Conservation (phyloP, 2,113 vertebrate genomes). For the Paraplagusia blochii region DNA sequence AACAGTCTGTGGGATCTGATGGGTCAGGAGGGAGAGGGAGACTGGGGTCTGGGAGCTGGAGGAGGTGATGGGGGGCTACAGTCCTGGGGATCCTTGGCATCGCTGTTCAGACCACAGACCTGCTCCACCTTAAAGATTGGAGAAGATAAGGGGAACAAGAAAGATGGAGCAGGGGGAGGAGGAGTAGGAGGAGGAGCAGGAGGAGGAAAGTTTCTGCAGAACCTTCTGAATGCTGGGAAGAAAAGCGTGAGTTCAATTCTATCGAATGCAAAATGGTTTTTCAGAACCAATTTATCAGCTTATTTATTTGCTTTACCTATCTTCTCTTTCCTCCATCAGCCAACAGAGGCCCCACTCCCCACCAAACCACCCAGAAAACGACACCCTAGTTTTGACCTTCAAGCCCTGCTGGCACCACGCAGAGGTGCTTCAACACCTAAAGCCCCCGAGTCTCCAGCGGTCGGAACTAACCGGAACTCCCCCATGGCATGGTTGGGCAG, state of each 20-base stretch:
- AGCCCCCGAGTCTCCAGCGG: constrained; percentile 48
- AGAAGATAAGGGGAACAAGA: constrained; percentile 70
- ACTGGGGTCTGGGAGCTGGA: constrained; percentile 65
- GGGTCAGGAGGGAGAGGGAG: constrained; percentile 66
- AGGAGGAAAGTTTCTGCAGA: constrained; percentile 78
- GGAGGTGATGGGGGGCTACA: constrained; percentile 68
- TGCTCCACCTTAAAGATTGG: constrained; percentile 78
- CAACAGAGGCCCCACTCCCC: constrained; percentile 61
- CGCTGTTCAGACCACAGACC: constrained; percentile 75
- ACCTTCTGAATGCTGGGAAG: constrained; percentile 75
- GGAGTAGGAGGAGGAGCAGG: constrained; percentile 24
- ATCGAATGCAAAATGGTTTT: neutral
- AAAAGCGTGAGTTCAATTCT: constrained; percentile 70
- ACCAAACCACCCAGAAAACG: constrained; percentile 75
- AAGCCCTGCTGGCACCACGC: constrained; percentile 75
- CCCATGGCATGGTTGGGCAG: constrained; percentile 78
- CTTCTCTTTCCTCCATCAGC: constrained; percentile 35
- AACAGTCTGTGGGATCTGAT: constrained; percentile 71
- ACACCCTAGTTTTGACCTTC: constrained; percentile 81
- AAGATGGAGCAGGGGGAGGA: constrained; percentile 47
- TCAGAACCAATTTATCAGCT: neutral
- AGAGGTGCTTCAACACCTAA: constrained; percentile 47
- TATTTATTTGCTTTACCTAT: neutral
- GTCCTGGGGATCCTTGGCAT: constrained; percentile 79
- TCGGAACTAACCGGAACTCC: constrained; percentile 55